phyloP scores from a whole-genome alignment of 2,797 vertebrate species.

The Helicolenus hilgendorfi region DNA sequence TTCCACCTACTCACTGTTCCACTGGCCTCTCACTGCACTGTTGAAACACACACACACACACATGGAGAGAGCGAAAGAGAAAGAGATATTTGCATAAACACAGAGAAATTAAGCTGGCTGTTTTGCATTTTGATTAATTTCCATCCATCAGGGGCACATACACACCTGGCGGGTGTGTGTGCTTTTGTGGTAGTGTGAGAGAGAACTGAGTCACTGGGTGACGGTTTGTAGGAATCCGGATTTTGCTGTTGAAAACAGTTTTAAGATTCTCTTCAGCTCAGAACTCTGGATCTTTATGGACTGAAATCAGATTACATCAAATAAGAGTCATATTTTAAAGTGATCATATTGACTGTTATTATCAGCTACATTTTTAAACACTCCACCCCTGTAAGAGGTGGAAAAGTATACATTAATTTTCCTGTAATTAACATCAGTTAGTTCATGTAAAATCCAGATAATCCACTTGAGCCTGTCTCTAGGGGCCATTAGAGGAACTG shows the following conservation, averaged over 20 bases:
- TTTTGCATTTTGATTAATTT: conserved; percentile 88
- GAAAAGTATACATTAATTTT: background rate
- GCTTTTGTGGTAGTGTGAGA: conserved; percentile 21
- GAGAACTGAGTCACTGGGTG: conserved; percentile 11
- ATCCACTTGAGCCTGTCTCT: conserved; percentile 6
- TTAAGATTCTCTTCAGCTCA: background rate
- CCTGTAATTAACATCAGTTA: background rate
- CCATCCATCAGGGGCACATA: conserved; percentile 32
- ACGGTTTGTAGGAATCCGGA: background rate
- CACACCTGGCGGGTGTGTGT: conserved; percentile 47
- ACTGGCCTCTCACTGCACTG: conserved; percentile 33
- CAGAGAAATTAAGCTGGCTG: conserved; percentile 80
- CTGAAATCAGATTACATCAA: background rate
- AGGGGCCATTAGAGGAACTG: background rate
- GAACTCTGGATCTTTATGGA: background rate
- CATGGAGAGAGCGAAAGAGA: background rate
- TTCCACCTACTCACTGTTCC: conserved; percentile 59
- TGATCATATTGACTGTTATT: background rate
- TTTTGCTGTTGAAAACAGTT: background rate
- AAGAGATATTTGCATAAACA: conserved; percentile 84
- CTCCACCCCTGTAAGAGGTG: background rate
- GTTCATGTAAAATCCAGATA: conserved; percentile 1
- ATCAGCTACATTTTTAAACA: background rate
- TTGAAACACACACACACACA: conserved; percentile 6
- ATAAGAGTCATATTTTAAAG: background rate